phyloP scores from a whole-genome alignment of 2,888 invertebrate species.

The Spatulosminthurus flaviceps region DNA sequence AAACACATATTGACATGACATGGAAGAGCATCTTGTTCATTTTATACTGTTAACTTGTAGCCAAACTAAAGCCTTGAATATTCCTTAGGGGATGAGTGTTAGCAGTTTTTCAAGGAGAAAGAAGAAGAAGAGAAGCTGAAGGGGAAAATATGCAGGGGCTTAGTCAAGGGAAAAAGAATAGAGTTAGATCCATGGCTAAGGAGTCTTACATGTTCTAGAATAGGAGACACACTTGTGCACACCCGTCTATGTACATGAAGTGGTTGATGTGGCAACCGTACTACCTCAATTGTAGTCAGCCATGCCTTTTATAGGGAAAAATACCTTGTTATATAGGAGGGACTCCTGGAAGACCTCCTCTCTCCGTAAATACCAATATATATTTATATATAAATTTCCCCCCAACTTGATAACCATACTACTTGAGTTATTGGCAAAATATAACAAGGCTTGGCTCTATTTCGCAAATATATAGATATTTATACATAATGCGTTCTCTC shows the following conservation, averaged over 20 bases:
- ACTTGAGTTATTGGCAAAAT: conserved; percentile 18
- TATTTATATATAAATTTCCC: no score
- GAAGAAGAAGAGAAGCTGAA: no score
- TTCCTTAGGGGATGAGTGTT: conserved; percentile 21
- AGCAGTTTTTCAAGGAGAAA: no score
- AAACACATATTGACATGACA: conserved; percentile 20
- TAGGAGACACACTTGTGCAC: not conserved
- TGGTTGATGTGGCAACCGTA: conserved; percentile 9
- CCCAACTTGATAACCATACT: not conserved
- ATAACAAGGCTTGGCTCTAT: not conserved
- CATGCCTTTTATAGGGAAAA: not conserved
- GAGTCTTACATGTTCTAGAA: not conserved
- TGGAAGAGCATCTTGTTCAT: conserved; percentile 8
- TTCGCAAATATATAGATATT: not conserved
- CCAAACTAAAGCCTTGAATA: conserved; percentile 22
- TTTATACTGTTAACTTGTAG: conserved; percentile 13
- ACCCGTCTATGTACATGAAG: not conserved
- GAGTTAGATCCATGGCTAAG: not conserved
- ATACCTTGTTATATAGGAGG: not conserved
- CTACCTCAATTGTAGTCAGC: not conserved
- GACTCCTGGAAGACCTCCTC: not conserved
- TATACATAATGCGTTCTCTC: not conserved
- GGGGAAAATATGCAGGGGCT: conserved; percentile 41
- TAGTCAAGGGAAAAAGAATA: conserved; percentile 20
- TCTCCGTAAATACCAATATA: not conserved